Conservation (phyloP, 2,888 invertebrate species). For the Carpatolechia fugitivella region DNA sequence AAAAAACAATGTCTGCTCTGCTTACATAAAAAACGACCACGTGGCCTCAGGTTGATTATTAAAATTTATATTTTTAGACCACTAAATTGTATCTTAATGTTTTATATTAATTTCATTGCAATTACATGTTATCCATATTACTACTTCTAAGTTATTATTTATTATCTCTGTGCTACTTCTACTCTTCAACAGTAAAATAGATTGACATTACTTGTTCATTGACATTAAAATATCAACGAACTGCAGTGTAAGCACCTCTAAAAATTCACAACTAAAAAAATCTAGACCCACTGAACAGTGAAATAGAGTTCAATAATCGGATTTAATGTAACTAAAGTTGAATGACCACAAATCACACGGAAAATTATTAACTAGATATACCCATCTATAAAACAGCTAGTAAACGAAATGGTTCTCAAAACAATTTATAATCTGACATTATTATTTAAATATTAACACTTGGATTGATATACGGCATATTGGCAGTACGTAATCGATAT, state of each 20-base stretch:
- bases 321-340: slow-evolving; percentile 35
- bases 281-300: background rate
- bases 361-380: slow-evolving; percentile 26
- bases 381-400: slow-evolving; percentile 14
- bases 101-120: too few relatives aligned
- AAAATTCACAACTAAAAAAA: background rate
- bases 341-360: slow-evolving; percentile 34
- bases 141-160: too few relatives aligned
- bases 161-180: too few relatives aligned
- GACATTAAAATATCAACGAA: background rate
- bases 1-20: too few relatives aligned
- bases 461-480: slow-evolving; percentile 45
- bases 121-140: too few relatives aligned
- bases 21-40: too few relatives aligned
- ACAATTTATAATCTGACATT: slow-evolving; percentile 53
- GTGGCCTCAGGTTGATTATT: too few relatives aligned
- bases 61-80: too few relatives aligned
- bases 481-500: slow-evolving; percentile 50
- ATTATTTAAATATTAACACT: slow-evolving; percentile 62
- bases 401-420: slow-evolving; percentile 32
- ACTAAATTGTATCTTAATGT: too few relatives aligned
- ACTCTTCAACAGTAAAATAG: too few relatives aligned
- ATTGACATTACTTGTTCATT: too few relatives aligned
- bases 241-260: background rate
- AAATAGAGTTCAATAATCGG: slow-evolving; percentile 23